These are phyloP conservation scores for Mormyrus proboscirostris DNA, from an alignment of 2,797 vertebrate species.

Conservation along the genomic window DNA sequence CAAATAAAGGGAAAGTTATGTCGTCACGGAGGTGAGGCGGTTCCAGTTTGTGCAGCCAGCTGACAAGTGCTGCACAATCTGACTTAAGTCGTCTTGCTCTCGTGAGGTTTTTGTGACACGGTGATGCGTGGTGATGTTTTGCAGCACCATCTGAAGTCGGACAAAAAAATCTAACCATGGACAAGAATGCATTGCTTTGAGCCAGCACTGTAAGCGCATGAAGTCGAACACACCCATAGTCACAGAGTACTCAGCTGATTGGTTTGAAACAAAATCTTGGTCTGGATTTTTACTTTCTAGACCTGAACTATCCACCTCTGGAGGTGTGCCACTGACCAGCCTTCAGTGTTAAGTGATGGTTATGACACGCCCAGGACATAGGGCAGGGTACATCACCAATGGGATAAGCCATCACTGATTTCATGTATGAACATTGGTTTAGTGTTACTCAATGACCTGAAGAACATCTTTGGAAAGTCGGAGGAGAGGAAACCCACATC, in stretches of 20 bases:
- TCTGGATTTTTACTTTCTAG: background rate
- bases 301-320: background rate
- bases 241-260: background rate
- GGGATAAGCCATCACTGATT: background rate
- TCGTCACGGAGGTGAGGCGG: too few species aligned
- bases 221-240: background rate
- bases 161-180: too few species aligned
- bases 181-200: too few species aligned
- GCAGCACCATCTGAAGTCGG: too few species aligned
- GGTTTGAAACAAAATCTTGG: background rate
- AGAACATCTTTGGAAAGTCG: background rate
- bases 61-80: too few species aligned
- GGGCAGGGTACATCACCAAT: background rate
- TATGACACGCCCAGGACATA: background rate
- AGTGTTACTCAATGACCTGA: background rate
- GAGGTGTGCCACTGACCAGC: background rate
- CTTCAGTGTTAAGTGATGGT: background rate
- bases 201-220: too few species aligned
- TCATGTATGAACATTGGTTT: background rate
- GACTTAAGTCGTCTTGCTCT: too few species aligned
- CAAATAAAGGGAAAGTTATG: too few species aligned
- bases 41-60: too few species aligned
- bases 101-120: too few species aligned
- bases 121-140: too few species aligned
- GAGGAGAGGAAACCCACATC: background rate